phyloP scores from a whole-genome alignment of 2,888 invertebrate species.

The Chrysolina haemoptera region DNA sequence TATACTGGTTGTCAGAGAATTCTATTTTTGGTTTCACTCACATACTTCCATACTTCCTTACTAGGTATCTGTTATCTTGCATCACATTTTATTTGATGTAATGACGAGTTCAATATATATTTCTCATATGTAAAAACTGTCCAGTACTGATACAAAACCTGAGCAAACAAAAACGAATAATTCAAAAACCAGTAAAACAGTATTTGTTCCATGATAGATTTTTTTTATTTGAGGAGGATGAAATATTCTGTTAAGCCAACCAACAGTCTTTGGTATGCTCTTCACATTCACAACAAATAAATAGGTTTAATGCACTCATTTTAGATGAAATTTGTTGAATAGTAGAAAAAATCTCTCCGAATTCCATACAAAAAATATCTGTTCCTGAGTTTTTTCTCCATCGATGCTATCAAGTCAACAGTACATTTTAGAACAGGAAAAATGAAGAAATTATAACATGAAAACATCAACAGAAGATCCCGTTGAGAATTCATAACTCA shows the following conservation, averaged over 20 bases:
- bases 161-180: background rate
- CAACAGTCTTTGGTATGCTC: conserved; percentile 68
- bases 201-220: conserved; percentile 34
- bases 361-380: conserved; percentile 22
- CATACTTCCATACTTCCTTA: background rate
- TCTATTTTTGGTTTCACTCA: conserved; percentile 10
- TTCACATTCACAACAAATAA: conserved; percentile 67
- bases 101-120: background rate
- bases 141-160: background rate
- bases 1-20: background rate
- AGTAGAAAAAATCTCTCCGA: conserved; percentile 32
- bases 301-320: conserved; percentile 54
- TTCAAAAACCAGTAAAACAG: conserved; percentile 18
- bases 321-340: conserved; percentile 40
- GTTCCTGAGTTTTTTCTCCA: too few species aligned
- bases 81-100: background rate
- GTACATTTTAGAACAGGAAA: too few species aligned
- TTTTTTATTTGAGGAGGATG: conserved; percentile 35
- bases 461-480: too few species aligned
- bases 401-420: too few species aligned
- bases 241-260: conserved; percentile 60
- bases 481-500: too few species aligned
- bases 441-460: too few species aligned
- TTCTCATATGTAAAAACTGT: conserved; percentile 12
- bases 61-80: background rate